These are phyloP conservation scores for Rotaria sp. DNA, from an alignment of 2,888 invertebrate genomes.

Conservation along the genomic window DNA sequence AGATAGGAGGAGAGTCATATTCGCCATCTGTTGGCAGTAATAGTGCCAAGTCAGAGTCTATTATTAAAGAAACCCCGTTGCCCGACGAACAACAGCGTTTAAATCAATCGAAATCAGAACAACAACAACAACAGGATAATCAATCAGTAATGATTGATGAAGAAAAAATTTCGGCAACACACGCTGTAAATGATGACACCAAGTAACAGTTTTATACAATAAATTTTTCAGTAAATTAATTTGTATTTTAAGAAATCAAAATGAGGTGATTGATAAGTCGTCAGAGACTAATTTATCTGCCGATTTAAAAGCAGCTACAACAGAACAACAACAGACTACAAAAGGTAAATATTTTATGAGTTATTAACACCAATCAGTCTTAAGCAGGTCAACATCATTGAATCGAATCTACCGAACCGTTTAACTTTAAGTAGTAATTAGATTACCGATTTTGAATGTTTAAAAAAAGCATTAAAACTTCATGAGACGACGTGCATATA, in stretches of 20 bases:
- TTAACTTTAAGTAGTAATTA: no score
- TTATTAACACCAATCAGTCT: no score
- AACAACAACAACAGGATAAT: not conserved
- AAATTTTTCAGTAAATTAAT: no score
- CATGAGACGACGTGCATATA: no score
- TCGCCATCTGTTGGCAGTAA: not conserved
- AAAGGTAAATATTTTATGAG: not conserved
- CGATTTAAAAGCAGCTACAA: not conserved
- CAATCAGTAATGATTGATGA: not conserved
- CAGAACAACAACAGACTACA: not conserved
- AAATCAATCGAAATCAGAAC: conserved; percentile 25
- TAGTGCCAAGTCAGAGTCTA: conserved; percentile 18
- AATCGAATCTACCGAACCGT: no score
- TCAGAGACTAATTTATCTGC: not conserved
- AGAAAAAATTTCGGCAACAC: not conserved
- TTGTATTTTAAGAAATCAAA: no score
- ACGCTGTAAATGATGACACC: no score
- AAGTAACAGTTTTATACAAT: no score
- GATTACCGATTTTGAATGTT: no score
- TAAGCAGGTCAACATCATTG: no score
- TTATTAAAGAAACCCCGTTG: conserved; percentile 31
- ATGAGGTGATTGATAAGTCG: not conserved
- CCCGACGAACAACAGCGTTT: conserved; percentile 33
- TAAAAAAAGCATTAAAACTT: no score
- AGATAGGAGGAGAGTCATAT: not conserved